Evolutionary conservation across 2,888 invertebrate genomes (phyloP).

Genomic region (Neria commutata): DNA sequence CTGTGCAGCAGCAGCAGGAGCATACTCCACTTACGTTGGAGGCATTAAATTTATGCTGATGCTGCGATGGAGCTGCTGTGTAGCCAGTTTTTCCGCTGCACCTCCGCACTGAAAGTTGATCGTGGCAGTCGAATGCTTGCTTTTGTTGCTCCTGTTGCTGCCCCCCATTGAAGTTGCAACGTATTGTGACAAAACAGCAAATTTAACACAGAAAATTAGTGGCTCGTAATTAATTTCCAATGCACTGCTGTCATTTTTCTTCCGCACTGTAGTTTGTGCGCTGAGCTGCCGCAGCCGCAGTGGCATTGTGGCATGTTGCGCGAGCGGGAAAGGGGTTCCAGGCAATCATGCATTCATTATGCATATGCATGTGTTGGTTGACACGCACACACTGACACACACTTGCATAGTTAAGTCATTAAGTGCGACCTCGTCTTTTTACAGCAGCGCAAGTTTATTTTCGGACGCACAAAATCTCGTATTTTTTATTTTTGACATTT

Average conservation of each 20-base stretch:
- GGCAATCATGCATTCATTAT: constrained; percentile 15
- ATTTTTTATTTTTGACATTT: constrained; percentile 7
- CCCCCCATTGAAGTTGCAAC: too few species aligned
- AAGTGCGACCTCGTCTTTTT: not conserved
- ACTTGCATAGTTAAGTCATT: too few species aligned
- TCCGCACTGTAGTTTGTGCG: not conserved
- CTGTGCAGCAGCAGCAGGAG: not conserved
- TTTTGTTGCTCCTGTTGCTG: not conserved
- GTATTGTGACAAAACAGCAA: constrained; percentile 32
- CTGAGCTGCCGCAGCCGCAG: too few species aligned
- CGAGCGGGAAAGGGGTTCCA: constrained; percentile 6
- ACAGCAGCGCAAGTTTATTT: not conserved
- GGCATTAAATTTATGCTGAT: too few species aligned
- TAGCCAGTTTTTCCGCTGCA: too few species aligned
- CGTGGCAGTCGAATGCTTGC: not conserved
- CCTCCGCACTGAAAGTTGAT: too few species aligned
- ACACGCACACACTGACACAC: not conserved
- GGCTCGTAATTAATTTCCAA: constrained; percentile 28
- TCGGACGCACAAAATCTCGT: too few species aligned
- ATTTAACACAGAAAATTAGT: constrained; percentile 33
- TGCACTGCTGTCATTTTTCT: constrained; percentile 2
- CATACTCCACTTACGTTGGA: too few species aligned
- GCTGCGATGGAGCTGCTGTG: too few species aligned
- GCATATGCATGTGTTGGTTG: constrained; percentile 6
- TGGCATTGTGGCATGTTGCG: not conserved